Evolutionary conservation across 2,888 invertebrate species (phyloP), one percentile per base, ranked within the genome.

Genomic region (Conus canariensis): DNA sequence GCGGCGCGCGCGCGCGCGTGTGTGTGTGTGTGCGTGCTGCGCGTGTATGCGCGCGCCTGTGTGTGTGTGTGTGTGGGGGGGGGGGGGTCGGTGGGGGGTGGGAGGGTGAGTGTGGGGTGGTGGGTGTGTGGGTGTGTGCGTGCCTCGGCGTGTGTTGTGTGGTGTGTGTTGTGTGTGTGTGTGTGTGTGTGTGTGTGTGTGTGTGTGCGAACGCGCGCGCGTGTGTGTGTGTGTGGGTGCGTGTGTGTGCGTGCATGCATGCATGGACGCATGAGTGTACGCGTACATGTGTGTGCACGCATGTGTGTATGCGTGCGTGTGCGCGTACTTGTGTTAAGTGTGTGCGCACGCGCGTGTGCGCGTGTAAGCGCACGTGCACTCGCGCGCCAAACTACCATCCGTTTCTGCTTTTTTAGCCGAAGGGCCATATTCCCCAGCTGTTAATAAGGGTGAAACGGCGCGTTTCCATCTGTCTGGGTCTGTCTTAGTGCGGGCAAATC

Each of bases 151-250:
- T 45, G 45, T 45, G 45, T 45, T 22, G 74, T 74, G 19, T 9
- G n/a, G n/a, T 6, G 22, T 74, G 74, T 22, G 16, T 22, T n/a
- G 74, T n/a, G 74, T 74, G 74, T 74, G n/a, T 74, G 74, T 74
- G 74, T n/a, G 74, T 74, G 74, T n/a, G n/a, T 74, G 74, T 74
- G 74, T 74, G n/a, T n/a, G 74, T 74, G n/a, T 74, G 74, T 30
- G 30, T 30, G 30, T 30, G 30, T 30, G 45, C 3, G 30, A 0
- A 30, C 2, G 2, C 30, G 45, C 3, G 4, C 4, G 45, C 3
- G 4, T 4, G 4, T 45, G 45, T 45, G 45, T 1, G 45, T 45
- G 45, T 25, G 74, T 74, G 74, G 25, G 74, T 74, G 6, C 25
- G n/a, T 25, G n/a, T 74, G n/a, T n/a, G 22, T 70, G 19, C 30